Evolutionary conservation across 2,113 vertebrate species (phyloP), one percentile per base, ranked within the genome.

Genomic region (Solea senegalensis): DNA sequence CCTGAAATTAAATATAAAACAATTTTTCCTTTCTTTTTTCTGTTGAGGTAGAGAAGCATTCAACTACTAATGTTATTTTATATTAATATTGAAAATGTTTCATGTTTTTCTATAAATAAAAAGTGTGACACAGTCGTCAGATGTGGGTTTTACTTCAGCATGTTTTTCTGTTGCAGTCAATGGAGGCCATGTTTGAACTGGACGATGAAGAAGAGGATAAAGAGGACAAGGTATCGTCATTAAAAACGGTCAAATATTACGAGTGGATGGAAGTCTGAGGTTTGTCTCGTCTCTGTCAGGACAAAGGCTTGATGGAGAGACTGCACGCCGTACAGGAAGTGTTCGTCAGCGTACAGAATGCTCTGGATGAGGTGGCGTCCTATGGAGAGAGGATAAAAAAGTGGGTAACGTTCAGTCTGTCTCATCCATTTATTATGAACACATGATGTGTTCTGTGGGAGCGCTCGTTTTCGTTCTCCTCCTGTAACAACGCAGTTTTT

Each of bases 311-410:
- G 91, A 95, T 99, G 88, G 94, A 96, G 69, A 98, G 95, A 91
- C 94, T 99, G n/a, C 96, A 97, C 82, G 97, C 96, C 86, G 95
- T 99, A 89, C 97, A 98, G 88, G 97, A 98, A 53, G 96, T 99
- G 69, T 96, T 96, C 85, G 82, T 98, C 89, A 96, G 93, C 58
- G 95, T 98, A 39, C 97, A 99, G 94, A 95, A 83, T 62, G 89
- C 95, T n/a, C 94, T 99, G 87, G 96, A 97, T 74, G 94, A 97
- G 74, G 96, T 94, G 49, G 97, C 97, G 51, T 97, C 94, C 21
- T 91, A 95, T 3, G 96, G 94, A 67, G 97, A 99, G 87, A 91
- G 97, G 77, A 92, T 98, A 78, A 99, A 98, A 84, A 98, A 98
- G 97, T 99, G 85, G 89, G 96, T 83, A 7, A 44, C 58, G 21